A percentile compares a stretch with the other conserved stretches of the same genome.
Conservation (phyloP, 2,888 invertebrate species). For the Theodoxus fluviatilis region DNA sequence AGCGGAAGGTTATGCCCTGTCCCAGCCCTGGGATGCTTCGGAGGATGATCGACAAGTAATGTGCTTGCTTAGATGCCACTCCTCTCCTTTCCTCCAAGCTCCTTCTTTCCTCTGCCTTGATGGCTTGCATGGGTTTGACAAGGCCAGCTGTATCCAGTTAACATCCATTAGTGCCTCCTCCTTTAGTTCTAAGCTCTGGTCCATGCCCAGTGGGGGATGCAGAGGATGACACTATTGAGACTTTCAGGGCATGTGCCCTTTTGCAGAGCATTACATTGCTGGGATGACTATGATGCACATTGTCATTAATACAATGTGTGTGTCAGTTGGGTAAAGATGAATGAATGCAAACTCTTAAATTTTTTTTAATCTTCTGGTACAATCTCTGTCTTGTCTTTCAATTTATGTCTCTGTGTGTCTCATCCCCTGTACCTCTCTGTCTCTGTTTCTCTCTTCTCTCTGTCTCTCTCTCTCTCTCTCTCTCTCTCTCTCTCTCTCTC, state of each 20-base stretch:
- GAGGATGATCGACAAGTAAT: no score
- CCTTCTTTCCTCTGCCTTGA: no score
- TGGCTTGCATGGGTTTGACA: no score
- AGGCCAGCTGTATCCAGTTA: no score
- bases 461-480: background rate
- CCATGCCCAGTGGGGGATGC: no score
- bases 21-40: constrained; percentile 56
- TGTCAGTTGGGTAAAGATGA: background rate
- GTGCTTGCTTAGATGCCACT: no score
- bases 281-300: background rate
- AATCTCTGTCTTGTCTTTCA: background rate
- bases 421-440: background rate
- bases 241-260: no score
- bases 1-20: constrained; percentile 46
- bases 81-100: no score
- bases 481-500: background rate
- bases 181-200: no score
- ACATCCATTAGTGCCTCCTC: no score
- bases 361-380: background rate
- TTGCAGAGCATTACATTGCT: constrained; percentile 41
- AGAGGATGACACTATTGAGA: no score
- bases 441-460: background rate
- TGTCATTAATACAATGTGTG: background rate
- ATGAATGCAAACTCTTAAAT: background rate
- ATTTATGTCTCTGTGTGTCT: no score